Conservation (phyloP, 2,113 vertebrate genomes). For the Neofelis nebulosa region DNA sequence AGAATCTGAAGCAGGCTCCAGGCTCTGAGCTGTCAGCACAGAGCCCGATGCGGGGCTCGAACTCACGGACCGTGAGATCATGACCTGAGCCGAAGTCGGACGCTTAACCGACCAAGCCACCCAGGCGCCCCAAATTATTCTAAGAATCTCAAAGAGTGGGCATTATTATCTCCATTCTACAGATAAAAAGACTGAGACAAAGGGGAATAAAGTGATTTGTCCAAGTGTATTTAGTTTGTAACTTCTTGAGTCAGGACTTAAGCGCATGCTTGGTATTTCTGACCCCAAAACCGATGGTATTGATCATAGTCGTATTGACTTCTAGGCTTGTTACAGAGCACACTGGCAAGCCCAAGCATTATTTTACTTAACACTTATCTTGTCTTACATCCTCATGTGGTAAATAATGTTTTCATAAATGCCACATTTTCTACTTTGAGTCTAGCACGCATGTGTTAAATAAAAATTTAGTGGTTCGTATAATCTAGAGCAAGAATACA, state of each 20-base stretch:
- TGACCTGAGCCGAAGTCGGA: no score
- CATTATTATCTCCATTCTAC: neutral
- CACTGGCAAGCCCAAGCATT: accelerated
- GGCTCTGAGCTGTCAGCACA: no score
- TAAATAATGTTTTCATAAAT: neutral
- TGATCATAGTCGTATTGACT: neutral
- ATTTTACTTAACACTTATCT: neutral
- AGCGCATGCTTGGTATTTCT: neutral
- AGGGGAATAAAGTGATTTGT: neutral
- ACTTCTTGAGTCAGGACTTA: neutral
- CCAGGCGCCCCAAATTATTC: neutral
- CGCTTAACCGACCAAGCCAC: no score
- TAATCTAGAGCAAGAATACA: neutral
- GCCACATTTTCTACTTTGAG: neutral
- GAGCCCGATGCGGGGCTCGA: no score
- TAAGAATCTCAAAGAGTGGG: neutral
- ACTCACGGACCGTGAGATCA: no score
- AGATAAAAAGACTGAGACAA: neutral
- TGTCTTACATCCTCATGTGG: neutral
- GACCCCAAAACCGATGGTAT: neutral
- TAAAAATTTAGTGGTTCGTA: neutral
- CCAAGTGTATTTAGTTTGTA: neutral
- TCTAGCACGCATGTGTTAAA: neutral
- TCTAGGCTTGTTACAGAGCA: neutral
- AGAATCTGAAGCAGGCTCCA: no score